Evolutionary conservation across 35 echinoderm and acorn worm species (phyloP).

Genomic region (Strongylocentrotus purpuratus): DNA sequence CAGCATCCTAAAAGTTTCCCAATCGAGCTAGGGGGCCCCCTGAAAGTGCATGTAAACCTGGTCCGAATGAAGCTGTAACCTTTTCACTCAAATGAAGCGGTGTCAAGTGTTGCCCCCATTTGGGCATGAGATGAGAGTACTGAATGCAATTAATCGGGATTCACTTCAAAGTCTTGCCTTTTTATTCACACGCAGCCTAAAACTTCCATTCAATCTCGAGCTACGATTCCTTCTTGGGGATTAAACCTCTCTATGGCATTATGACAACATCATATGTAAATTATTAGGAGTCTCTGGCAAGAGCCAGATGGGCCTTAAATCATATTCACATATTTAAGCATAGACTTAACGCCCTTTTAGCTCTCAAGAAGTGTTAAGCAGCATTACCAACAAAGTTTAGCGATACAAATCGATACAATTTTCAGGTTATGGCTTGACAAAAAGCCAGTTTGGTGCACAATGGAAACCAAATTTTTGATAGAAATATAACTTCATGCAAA

Average conservation of each 20-base stretch:
- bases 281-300: too few relatives aligned
- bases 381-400: too few relatives aligned
- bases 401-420: too few relatives aligned
- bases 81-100: background rate
- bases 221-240: background rate
- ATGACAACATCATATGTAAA: background rate
- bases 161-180: background rate
- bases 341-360: too few relatives aligned
- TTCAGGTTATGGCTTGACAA: too few relatives aligned
- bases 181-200: background rate
- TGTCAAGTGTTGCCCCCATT: conserved; percentile 7
- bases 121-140: background rate
- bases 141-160: conserved; percentile 12
- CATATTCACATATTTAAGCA: too few relatives aligned
- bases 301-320: too few relatives aligned
- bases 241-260: background rate
- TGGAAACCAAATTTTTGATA: too few relatives aligned
- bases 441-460: too few relatives aligned
- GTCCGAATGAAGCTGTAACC: background rate
- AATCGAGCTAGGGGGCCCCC: background rate
- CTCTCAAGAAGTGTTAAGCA: too few relatives aligned
- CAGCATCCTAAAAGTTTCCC: background rate
- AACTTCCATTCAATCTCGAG: background rate
- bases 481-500: too few relatives aligned
- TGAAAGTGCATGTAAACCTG: conserved; percentile 1